Evolutionary conservation across 1,140 invertebrate species (phyloP).

Genomic region (Aphelenchoides avenae): DNA sequence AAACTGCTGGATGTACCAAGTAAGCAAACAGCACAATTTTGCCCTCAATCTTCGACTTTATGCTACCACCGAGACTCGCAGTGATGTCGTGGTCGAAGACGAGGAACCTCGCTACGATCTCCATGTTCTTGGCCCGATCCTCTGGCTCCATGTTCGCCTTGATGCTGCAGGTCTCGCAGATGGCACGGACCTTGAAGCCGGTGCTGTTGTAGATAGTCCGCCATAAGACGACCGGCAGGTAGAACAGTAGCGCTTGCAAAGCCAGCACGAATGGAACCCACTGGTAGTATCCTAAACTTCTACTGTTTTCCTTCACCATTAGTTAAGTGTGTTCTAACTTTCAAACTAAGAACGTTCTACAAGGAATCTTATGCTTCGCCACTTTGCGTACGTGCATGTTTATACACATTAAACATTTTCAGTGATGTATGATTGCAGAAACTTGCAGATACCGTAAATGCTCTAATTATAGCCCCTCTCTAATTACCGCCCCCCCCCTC

Average conservation of each 20-base stretch:
- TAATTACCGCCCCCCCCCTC: too few relatives aligned
- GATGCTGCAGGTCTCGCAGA: conserved; percentile 55
- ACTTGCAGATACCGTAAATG: too few relatives aligned
- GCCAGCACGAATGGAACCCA: conserved; percentile 63
- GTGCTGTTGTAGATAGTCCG: conserved; percentile 46
- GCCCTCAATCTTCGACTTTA: conserved; percentile 31
- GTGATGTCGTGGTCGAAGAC: conserved; percentile 46
- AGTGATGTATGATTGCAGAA: neutral
- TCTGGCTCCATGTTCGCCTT: conserved; percentile 53
- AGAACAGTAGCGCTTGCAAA: conserved; percentile 64
- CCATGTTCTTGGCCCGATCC: conserved; percentile 49
- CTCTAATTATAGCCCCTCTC: too few relatives aligned
- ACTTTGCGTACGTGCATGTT: too few relatives aligned
- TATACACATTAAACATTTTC: too few relatives aligned
- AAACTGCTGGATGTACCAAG: conserved; percentile 17
- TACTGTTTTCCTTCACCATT: conserved; percentile 14
- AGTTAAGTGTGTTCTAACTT: too few relatives aligned
- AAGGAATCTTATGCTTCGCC: too few relatives aligned
- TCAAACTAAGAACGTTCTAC: too few relatives aligned
- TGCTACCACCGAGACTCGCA: conserved; percentile 19
- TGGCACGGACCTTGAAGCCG: conserved; percentile 53
- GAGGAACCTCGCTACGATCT: conserved; percentile 47
- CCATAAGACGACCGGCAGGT: conserved; percentile 63
- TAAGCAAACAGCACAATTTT: conserved; percentile 31
- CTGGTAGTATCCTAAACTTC: conserved; percentile 61